Evolutionary conservation across 2,113 vertebrate genomes (phyloP), one percentile per base, ranked within the genome.

Genomic region (Gila orcuttii): DNA sequence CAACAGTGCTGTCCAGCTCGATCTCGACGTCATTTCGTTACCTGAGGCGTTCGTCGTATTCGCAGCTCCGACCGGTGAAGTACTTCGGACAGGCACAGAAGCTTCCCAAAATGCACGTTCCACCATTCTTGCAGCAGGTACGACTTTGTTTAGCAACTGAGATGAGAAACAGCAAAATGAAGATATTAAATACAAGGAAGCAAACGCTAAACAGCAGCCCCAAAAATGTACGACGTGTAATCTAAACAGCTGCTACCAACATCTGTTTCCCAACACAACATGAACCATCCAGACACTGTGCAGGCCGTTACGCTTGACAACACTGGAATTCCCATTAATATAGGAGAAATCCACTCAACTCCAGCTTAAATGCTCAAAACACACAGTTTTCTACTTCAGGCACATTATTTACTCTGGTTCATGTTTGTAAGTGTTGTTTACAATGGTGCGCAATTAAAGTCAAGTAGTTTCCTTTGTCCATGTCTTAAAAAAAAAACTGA

Each of bases 41-140:
- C 93, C 88, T 94, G 77, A 90, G 59, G 3, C 66, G 47, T 55
- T 94, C 93, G 76, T 96, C 90, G 21, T 92, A 91, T 90, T 96
- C 92, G 52, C 91, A 96, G 42, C 89, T 90, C 83, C 92, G 91
- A 3, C 93, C 93, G 0, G 88, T 93, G 86, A 95, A 96, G 87
- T 94, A 75, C 0, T 93, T 92, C 0, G 93, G 93, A 78, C 81
- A 88, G n/a, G 93, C 59, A 1, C 93, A 95, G 89, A 94, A 96
- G 76, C 90, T 94, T 2, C 92, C 93, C 82, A 95, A 87, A 81
- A 97, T 96, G 31, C 92, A 95, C 0, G 91, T 95, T 4, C 90
- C 94, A 82, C 92, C 91, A 6, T 95, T 96, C 76, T 95, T 91
- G 81, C 93, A 97, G 86, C 93, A 95, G 81, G 87, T 94, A 0